Evolutionary conservation across 2,113 vertebrate genomes (phyloP).

Genomic region (Siphamia tubifer): DNA sequence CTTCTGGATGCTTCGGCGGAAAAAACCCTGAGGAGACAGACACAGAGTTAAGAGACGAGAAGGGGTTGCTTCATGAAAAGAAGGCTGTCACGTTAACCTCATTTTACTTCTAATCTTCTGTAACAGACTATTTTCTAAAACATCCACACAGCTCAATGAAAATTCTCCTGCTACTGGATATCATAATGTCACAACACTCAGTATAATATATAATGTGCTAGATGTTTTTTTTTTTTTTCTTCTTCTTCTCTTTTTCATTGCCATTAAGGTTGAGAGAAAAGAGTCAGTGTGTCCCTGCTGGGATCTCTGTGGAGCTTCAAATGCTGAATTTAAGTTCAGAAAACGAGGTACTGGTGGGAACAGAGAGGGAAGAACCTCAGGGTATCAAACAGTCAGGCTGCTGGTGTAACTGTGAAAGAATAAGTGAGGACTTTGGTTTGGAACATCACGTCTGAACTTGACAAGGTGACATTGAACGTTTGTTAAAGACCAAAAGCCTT

Average conservation of each 20-base stretch:
- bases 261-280: slow-evolving; percentile 18
- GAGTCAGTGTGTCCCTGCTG: slow-evolving; percentile 11
- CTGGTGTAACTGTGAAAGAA: slow-evolving; percentile 6
- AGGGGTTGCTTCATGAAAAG: slow-evolving; percentile 3
- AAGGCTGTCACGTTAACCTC: slow-evolving; percentile 9
- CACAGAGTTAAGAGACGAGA: neutral
- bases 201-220: slow-evolving; percentile 4
- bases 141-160: neutral
- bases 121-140: neutral
- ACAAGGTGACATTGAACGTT: slow-evolving; percentile 58
- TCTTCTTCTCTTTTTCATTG: slow-evolving; percentile 3
- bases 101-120: slow-evolving; percentile 23
- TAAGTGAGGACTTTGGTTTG: slow-evolving; percentile 27
- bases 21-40: slow-evolving; percentile 87
- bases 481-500: slow-evolving; percentile 25
- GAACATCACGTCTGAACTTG: slow-evolving; percentile 8
- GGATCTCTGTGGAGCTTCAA: slow-evolving; percentile 41
- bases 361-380: slow-evolving; percentile 8
- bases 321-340: slow-evolving; percentile 36
- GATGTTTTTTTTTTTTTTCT: too few relatives aligned
- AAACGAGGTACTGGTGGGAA: slow-evolving; percentile 22
- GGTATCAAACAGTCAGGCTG: slow-evolving; percentile 30
- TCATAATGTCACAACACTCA: slow-evolving; percentile 1
- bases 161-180: slow-evolving; percentile 13
- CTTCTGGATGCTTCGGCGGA: slow-evolving; percentile 98